Base-by-base conservation (phyloP, 2,797 vertebrate species). In the Trichosurus vulpecula region DNA sequence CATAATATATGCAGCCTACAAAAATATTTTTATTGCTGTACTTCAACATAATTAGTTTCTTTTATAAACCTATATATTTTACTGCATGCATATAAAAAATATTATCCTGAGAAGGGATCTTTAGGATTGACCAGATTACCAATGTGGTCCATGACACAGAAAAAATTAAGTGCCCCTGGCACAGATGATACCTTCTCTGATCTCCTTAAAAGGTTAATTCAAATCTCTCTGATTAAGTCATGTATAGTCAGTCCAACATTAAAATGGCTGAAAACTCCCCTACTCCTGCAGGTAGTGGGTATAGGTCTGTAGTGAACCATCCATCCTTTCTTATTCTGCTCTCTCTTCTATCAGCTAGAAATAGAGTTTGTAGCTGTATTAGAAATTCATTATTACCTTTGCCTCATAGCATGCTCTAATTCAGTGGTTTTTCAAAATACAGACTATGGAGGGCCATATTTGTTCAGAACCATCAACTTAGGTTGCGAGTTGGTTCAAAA, bases 281-380 rank as follows among this genome's bases (percentile, higher is more conserved):
- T n/a, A 1, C 5, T n/a, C 31, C 14, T 6, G 6, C 0, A 22
- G 35, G 16, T 10, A n/a, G n/a, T 41, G 35, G 31, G 0, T 74
- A 74, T 8, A 35, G 58, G 31, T 66, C 31, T 66, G 4, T 5
- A 66, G 8, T 66, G 35, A n/a, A 66, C 35, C 61, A 66, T n/a
- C 14, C 61, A 66, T 41, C 16, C 61, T 74, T 74, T 74, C 35
- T 74, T n/a, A 74, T 74, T 74, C 35, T n/a, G 16, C 41, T 41
- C 14, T 6, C 61, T 74, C 61, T n/a, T 41, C 16, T 61, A 74
- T n/a, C 35, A 41, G 61, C 6, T 41, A 41, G 61, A 66, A n/a
- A 61, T 2, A 74, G 31, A 13, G 6, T 41, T n/a, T n/a, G 61
- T 41, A 19, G 2, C 16, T 74, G 58, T 35, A 74, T 2, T 47